Evolutionary conservation across 1,140 invertebrate genomes (phyloP).

Genomic region (Mesaphorura yosii): DNA sequence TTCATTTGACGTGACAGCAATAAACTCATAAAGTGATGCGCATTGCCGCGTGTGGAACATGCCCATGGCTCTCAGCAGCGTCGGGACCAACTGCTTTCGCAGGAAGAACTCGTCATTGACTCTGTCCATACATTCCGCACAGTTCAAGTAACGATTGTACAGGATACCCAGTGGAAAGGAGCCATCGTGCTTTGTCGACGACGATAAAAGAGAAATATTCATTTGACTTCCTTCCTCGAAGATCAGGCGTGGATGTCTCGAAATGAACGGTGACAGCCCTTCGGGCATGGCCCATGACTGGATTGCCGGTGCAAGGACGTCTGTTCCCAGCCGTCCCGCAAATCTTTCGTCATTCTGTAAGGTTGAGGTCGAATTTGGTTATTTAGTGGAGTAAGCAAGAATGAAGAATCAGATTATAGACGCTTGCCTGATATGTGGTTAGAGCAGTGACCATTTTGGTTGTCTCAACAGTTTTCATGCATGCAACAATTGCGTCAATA

Average conservation of each 20-base stretch:
- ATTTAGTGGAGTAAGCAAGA: too few species aligned
- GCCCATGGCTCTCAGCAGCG: slow-evolving; percentile 14
- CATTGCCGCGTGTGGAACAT: not conserved
- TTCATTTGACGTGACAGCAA: not conserved
- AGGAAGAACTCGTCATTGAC: slow-evolving; percentile 4
- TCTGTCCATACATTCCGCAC: slow-evolving; percentile 4
- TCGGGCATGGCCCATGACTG: slow-evolving; percentile 1
- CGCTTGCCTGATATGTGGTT: too few species aligned
- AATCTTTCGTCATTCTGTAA: slow-evolving; percentile 1
- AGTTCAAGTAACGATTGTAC: slow-evolving; percentile 13
- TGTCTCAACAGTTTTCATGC: too few species aligned
- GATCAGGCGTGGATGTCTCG: slow-evolving; percentile 1
- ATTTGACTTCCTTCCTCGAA: slow-evolving; percentile 4
- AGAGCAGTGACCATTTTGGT: too few species aligned
- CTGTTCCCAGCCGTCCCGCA: slow-evolving; percentile 14
- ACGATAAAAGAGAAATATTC: slow-evolving; percentile 25
- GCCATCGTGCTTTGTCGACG: slow-evolving; percentile 20
- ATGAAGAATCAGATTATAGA: too few species aligned
- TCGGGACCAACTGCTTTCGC: slow-evolving; percentile 7
- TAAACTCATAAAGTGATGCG: not conserved
- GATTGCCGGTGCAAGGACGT: slow-evolving; percentile 9
- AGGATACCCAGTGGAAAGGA: slow-evolving; percentile 14
- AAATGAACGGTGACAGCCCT: slow-evolving; percentile 5
- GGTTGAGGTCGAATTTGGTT: too few species aligned
- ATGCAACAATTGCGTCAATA: too few species aligned